Conservation (phyloP, 1,140 invertebrate species). For the Lepidurus apus region DNA sequence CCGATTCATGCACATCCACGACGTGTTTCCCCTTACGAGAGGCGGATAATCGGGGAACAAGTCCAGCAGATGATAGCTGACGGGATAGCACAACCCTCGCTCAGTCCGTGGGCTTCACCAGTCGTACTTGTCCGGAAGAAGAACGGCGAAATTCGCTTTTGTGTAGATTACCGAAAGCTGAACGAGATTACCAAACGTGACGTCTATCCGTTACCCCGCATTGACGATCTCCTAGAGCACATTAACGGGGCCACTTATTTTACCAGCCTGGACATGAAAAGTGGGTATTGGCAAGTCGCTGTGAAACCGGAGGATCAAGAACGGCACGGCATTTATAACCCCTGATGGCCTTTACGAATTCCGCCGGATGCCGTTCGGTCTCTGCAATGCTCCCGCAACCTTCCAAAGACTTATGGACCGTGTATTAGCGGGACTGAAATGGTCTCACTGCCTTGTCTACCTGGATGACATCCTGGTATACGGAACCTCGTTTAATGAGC, state of each 20-base stretch:
- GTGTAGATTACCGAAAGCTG: conserved; percentile 49
- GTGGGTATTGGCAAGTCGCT: conserved; percentile 44
- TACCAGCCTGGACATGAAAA: conserved; percentile 23
- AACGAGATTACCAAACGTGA: conserved; percentile 45
- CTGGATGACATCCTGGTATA: conserved; percentile 10
- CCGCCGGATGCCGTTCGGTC: conserved; percentile 43
- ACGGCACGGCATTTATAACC: conserved; percentile 44
- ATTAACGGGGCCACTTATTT: conserved; percentile 40
- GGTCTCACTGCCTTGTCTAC: not conserved
- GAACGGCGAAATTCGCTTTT: conserved; percentile 46
- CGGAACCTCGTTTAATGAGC: not conserved
- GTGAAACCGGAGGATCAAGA: conserved; percentile 40
- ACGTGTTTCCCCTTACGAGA: conserved; percentile 29
- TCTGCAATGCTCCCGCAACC: conserved; percentile 43
- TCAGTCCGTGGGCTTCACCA: conserved; percentile 47
- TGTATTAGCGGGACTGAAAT: conserved; percentile 28
- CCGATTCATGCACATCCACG: conserved; percentile 24
- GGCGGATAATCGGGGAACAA: conserved; percentile 23
- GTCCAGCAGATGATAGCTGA: conserved; percentile 37
- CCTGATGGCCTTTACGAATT: conserved; percentile 40
- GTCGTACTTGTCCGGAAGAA: conserved; percentile 54
- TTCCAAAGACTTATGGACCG: conserved; percentile 41
- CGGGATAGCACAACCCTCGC: conserved; percentile 48
- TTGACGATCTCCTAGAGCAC: conserved; percentile 42
- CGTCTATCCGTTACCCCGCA: conserved; percentile 30